Base-by-base conservation (phyloP, 2,888 invertebrate genomes). In the Microctonus aethiopoides region DNA sequence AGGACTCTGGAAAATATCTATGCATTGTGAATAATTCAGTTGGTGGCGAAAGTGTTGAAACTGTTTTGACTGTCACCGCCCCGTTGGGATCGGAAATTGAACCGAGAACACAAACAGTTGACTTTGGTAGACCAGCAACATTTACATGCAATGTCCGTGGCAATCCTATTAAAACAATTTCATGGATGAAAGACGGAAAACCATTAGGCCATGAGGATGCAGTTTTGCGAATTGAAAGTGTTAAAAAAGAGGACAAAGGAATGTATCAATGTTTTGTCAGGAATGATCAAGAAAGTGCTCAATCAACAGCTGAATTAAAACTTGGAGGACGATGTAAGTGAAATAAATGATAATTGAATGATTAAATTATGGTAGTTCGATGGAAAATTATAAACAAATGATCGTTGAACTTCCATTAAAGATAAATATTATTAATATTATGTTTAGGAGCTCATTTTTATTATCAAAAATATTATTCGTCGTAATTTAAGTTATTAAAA, bases 241-340 rank as follows among this genome's bases (percentile, higher is more conserved):
- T 98, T 0, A 93, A 95, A 87, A 95, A 97, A 81, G 95, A 96
- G 87, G 97, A 97, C 87, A 95, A 95, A 84, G 98, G 98, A 81
- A 97, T 97, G 97, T 98, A 97, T 86, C 98, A 98, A 84, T 98
- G 98, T 85, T 96, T 97, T 83, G 94, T 96, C 63, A 90, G 95
- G 68, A 97, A 97, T 84, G 96, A 96, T 80, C 95, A 95, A 84
- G 96, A 97, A 86, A 95, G 95, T 80, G 96, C 96, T 0, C 96
- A 97, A 82, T 95, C 95, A 1, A 95, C 95, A 67, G 96, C 95
- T 62, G 97, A 97, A 89, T 88, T 98, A 67, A 95, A 95, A 88
- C 91, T 98, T 70, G 98, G 97, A 81, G 97, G 97, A 87, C 89
- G 95, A 88, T 96, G 92, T 92, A 86, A 88, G 91, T 88, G 75